Evolutionary conservation across 1,140 invertebrate species (phyloP), one percentile per base, ranked within the genome.

Genomic region (Aricia agestis): DNA sequence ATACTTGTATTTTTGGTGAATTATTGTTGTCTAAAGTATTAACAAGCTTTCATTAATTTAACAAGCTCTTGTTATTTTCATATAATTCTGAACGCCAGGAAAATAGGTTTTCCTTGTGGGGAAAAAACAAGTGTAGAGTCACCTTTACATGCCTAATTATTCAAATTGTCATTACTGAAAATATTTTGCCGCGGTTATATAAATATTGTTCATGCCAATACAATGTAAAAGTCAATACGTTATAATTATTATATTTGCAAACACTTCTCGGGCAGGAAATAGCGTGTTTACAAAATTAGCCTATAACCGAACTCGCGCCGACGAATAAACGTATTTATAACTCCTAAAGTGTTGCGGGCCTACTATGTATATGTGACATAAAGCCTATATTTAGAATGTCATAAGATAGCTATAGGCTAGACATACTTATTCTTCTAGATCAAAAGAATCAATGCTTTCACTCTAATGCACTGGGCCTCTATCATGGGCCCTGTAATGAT

Each of bases 181-280:
- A 45, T 67, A 17, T 66, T 25, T 19, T 52, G 6, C 58, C 36
- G 36, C 13, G 66, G 45, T 31, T 63, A 67, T 15, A 15, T 58
- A 66, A 15, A n/a, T 69, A 69, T 36, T 68, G 32, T 63, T 69
- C 32, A 69, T 17, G 36, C 61, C 63, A 36, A 63, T 31, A 67
- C n/a, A 63, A 69, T 61, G 61, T 41, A 66, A 45, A 58, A 69
- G 69, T 71, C 70, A 71, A 72, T 69, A 72, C 67, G 61, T 72
- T 63, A 52, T 77, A 79, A 79, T 79, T 72, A 68, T 73, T 68
- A 63, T 77, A 72, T 82, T 81, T 70, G 73, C 78, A 80, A 82
- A 80, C 74, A 72, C 68, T 32, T 18, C 65, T 61, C 74, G 65
- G 61, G 67, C 69, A 74, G 80, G 78, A 82, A 82, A 80, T 74